Conservation (phyloP, 2,113 vertebrate genomes). For the Percopsis transmontana region DNA sequence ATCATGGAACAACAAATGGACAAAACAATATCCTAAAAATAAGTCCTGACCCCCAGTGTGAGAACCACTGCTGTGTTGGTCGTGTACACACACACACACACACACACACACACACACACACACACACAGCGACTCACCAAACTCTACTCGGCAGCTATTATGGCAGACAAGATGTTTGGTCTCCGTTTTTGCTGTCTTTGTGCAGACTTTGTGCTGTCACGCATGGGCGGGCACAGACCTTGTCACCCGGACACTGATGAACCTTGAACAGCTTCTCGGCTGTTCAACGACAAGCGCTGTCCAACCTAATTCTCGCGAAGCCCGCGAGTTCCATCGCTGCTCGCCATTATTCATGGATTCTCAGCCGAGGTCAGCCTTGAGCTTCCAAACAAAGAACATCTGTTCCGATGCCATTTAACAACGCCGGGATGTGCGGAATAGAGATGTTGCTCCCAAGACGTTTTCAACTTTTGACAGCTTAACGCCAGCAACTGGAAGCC, state of each 20-base stretch:
- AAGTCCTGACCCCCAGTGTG: no score
- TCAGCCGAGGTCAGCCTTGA: conserved; percentile 18
- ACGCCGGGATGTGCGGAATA: conserved; percentile 24
- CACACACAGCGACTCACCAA: conserved; percentile 37
- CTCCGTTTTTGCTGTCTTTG: conserved; percentile 5
- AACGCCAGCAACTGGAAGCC: conserved; percentile 37
- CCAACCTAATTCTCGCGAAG: conserved; percentile 24
- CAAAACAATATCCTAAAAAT: no score
- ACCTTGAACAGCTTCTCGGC: conserved; percentile 44
- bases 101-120: no score
- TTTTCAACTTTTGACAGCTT: conserved; percentile 56
- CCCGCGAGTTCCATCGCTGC: conserved; percentile 19
- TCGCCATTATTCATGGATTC: conserved; percentile 38
- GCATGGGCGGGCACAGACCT: conserved; percentile 26
- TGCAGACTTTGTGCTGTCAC: conserved; percentile 24
- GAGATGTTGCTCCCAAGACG: conserved; percentile 42
- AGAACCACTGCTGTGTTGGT: no score
- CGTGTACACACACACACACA: conserved; percentile 1
- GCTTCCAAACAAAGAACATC: conserved; percentile 4
- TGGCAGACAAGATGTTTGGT: conserved; percentile 18
- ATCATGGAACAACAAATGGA: no score
- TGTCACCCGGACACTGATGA: conserved; percentile 36
- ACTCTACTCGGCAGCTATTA: conserved; percentile 9
- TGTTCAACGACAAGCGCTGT: conserved; percentile 29
- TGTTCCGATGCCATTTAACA: conserved; percentile 26